Conservation (phyloP, 2,797 vertebrate genomes). For the Heterohyrax brucei region DNA sequence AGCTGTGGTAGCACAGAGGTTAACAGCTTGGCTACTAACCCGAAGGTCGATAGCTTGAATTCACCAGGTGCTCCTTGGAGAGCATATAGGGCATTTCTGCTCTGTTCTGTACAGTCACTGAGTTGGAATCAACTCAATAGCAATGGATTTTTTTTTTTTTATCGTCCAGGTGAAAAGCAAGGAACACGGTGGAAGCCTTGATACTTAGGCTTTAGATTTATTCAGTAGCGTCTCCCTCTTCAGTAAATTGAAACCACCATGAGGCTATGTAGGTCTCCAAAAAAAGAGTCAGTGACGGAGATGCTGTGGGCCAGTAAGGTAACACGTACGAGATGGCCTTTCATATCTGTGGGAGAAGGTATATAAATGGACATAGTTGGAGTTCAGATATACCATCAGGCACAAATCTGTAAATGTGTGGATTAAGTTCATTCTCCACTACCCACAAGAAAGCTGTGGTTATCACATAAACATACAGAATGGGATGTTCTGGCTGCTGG, state of each 20-base stretch:
- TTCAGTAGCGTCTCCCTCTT: slow-evolving; percentile 27
- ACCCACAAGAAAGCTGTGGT: not conserved
- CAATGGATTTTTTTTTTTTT: no score
- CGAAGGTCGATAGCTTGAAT: no score
- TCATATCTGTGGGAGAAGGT: not conserved
- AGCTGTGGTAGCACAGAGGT: no score
- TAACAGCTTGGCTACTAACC: no score
- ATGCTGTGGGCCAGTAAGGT: not conserved
- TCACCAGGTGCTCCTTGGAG: no score
- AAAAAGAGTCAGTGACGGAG: not conserved
- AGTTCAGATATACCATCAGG: not conserved
- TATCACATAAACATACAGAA: not conserved
- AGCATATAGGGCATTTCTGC: no score
- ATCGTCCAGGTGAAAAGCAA: slow-evolving; percentile 12
- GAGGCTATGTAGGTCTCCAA: slow-evolving; percentile 11
- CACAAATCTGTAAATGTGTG: not conserved
- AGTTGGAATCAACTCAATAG: no score
- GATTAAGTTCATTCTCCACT: not conserved
- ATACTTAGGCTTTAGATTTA: slow-evolving; percentile 17
- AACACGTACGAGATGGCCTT: slow-evolving; percentile 47
- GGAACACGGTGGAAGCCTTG: not conserved
- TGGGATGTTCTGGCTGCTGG: not conserved
- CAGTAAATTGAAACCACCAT: slow-evolving; percentile 32
- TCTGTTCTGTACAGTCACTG: no score
- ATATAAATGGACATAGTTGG: not conserved